Conservation (phyloP, 2,797 vertebrate species). For the Sciurus carolinensis region DNA sequence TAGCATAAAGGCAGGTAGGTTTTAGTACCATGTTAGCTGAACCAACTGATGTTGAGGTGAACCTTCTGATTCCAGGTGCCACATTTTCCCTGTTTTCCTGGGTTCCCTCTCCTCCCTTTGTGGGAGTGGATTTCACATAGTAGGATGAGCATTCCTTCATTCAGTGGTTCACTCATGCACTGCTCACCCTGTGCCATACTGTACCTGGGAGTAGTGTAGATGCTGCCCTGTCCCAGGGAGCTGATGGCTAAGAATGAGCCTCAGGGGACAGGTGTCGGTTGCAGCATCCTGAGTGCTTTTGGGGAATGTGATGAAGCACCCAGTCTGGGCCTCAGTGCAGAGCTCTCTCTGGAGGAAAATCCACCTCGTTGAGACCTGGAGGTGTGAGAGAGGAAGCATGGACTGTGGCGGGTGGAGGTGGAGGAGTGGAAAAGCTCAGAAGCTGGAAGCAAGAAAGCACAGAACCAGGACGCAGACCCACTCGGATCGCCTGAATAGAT, state of each 20-base stretch:
- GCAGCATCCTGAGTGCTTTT: no score
- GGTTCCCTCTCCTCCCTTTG: background rate
- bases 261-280: accelerated
- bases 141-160: background rate
- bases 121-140: background rate
- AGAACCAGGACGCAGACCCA: background rate
- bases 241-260: background rate
- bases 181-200: background rate
- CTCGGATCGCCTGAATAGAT: background rate
- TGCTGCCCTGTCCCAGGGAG: background rate
- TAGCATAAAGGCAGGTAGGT: background rate
- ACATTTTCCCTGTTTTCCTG: accelerated
- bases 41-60: background rate
- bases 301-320: background rate
- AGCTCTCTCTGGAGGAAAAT: background rate
- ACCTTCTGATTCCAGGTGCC: background rate
- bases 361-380: background rate
- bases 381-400: background rate
- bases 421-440: background rate
- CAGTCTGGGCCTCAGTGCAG: no score
- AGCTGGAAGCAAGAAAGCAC: background rate
- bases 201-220: background rate
- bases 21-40: background rate
- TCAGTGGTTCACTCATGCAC: background rate
- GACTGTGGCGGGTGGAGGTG: background rate